Evolutionary conservation across 1,140 invertebrate genomes (phyloP).

Genomic region (Campoletis sonorensis): DNA sequence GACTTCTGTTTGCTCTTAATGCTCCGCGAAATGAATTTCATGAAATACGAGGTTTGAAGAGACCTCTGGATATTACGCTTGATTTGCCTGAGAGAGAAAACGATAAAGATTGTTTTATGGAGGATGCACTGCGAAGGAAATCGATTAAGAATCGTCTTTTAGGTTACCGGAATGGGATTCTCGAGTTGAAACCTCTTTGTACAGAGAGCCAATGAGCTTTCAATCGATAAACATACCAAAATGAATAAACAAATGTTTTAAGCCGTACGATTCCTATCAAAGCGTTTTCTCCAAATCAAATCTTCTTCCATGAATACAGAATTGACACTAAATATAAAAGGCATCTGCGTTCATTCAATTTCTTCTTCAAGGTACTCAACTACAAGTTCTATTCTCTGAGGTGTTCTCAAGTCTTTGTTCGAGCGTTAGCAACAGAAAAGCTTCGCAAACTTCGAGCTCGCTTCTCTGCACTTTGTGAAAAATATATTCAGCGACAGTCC

Average conservation of each 20-base stretch:
- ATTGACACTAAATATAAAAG: background rate
- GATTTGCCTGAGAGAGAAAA: background rate
- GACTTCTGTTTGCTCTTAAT: slow-evolving; percentile 35
- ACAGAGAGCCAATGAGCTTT: background rate
- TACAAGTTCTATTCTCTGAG: background rate
- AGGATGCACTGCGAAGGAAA: background rate
- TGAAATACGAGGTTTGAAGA: slow-evolving; percentile 1
- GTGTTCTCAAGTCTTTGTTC: background rate
- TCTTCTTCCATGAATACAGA: too few relatives aligned
- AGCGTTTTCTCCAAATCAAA: too few relatives aligned
- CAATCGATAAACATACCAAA: too few relatives aligned
- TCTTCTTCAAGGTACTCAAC: background rate
- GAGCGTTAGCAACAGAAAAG: background rate
- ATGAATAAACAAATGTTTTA: too few relatives aligned
- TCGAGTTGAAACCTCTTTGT: background rate
- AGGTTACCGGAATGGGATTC: background rate
- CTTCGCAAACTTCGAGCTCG: background rate
- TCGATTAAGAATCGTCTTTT: background rate
- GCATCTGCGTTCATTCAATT: background rate
- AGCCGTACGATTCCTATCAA: too few relatives aligned
- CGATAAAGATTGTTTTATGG: slow-evolving; percentile 2
- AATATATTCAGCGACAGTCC: background rate
- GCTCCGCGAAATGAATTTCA: slow-evolving; percentile 14
- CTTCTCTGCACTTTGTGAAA: background rate
- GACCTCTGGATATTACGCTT: background rate